Evolutionary conservation across 2,113 vertebrate genomes (phyloP).

Genomic region (Brevimyrus niger): DNA sequence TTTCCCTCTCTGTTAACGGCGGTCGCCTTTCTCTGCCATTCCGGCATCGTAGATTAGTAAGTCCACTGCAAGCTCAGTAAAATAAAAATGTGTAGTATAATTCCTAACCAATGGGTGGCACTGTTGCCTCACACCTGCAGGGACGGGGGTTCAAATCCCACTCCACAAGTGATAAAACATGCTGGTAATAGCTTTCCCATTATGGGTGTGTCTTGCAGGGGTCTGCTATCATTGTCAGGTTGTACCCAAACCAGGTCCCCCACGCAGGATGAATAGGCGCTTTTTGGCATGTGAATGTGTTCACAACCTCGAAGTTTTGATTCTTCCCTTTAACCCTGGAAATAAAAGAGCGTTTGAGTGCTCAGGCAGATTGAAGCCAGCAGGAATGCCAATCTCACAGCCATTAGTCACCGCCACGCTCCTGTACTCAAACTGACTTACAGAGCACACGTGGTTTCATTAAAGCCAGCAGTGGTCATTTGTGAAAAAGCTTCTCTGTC

Average conservation of each 20-base stretch:
- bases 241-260: background rate
- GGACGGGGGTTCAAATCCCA: background rate
- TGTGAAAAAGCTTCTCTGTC: background rate
- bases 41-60: background rate
- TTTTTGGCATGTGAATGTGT: background rate
- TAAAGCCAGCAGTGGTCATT: background rate
- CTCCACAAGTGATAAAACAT: background rate
- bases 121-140: background rate
- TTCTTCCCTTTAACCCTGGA: background rate
- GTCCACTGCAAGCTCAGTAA: background rate
- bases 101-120: background rate
- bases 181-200: background rate
- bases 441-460: background rate
- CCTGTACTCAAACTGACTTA: background rate
- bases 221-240: background rate
- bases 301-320: background rate
- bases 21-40: background rate
- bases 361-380: background rate
- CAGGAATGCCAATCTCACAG: background rate
- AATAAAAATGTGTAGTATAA: background rate
- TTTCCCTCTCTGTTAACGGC: background rate
- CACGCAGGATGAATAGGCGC: background rate
- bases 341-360: background rate
- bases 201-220: too few species aligned
- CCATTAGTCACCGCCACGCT: background rate